A percentile compares a stretch with the other conserved stretches of the same genome.
These are phyloP conservation scores for Oscheius onirici DNA, from an alignment of 2,888 invertebrate genomes.

Conservation along the genomic window DNA sequence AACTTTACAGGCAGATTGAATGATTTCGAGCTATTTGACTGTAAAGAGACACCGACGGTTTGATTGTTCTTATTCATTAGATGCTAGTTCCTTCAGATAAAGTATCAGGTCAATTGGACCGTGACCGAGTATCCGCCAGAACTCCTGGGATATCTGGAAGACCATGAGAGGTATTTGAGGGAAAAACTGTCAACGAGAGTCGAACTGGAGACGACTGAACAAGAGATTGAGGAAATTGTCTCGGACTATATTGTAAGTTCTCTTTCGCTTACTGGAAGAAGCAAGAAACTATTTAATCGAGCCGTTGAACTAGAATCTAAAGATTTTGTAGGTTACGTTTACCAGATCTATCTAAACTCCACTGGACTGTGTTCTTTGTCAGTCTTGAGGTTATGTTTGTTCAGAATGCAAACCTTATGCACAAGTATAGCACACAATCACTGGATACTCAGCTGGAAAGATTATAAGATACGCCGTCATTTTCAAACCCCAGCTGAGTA, in stretches of 20 bases:
- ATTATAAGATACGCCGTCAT: no score
- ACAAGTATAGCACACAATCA: no score
- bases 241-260: slow-evolving; percentile 5
- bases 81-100: not conserved
- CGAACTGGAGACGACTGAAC: not conserved
- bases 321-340: no score
- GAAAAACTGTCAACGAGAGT: not conserved
- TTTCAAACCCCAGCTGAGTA: no score
- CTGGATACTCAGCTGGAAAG: no score
- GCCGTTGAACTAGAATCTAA: no score
- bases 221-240: not conserved
- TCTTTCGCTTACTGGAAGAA: no score
- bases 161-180: not conserved
- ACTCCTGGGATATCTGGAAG: not conserved
- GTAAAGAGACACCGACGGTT: not conserved
- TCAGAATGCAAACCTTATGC: no score
- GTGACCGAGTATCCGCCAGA: slow-evolving; percentile 7
- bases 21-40: slow-evolving; percentile 7
- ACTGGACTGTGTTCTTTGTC: no score
- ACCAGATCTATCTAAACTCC: no score
- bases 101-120: not conserved
- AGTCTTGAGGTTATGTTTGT: no score
- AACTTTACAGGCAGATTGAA: slow-evolving; percentile 9
- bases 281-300: no score
- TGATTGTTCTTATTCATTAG: not conserved